Base-by-base conservation (phyloP, 2,113 vertebrate genomes). In the Oceanites oceanicus region DNA sequence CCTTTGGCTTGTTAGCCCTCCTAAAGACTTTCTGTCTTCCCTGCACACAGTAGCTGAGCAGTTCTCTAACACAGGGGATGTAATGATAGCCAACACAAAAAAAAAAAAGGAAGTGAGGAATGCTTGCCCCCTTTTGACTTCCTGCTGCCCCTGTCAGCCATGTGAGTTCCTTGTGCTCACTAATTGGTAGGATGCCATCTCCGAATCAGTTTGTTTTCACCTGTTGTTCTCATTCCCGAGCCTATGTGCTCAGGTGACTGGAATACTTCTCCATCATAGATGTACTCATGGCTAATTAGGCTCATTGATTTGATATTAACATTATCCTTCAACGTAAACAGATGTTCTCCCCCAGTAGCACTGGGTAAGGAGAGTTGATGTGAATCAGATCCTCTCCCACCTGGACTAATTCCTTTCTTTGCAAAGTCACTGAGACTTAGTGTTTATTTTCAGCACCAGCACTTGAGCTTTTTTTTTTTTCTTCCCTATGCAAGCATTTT, bases 61-160 rank as follows among this genome's bases (percentile, higher is more conserved):
- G 12, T 1, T 59, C 32, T 23, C 7, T 7, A 8, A 13, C 0
- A 0, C 1, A 1, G 5, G 0, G 2, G 0, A 5, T 1, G 0
- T 2, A 73, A 42, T 2, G 0, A 12, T 2, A 77, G 6, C 7
- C 34, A 40, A 3, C 9, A 7, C 6, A 7, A 30, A 7, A 17
- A 10, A 25, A 21, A 30, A 52, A 11, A 21, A 9, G 2, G 12
- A 1, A 4, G 1, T 0, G 0, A 2, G 0, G 0, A 0, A 0
- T 9, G 1, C 30, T 59, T 49, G 4, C 11, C 40, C 20, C 34
- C 47, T 90, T 88, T 73, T 92, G 3, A 32, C 30, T 73, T 68
- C 29, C 74, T 61, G 38, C 42, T 12, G 36, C 32, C 47, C 9
- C 18, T 1, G 1, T 9, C 34, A 75, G 21, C 29, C 50, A 5